A percentile compares a stretch with the other conserved stretches of the same genome.
phyloP scores from a whole-genome alignment of 2,888 invertebrate genomes.

The Gibbula magus region DNA sequence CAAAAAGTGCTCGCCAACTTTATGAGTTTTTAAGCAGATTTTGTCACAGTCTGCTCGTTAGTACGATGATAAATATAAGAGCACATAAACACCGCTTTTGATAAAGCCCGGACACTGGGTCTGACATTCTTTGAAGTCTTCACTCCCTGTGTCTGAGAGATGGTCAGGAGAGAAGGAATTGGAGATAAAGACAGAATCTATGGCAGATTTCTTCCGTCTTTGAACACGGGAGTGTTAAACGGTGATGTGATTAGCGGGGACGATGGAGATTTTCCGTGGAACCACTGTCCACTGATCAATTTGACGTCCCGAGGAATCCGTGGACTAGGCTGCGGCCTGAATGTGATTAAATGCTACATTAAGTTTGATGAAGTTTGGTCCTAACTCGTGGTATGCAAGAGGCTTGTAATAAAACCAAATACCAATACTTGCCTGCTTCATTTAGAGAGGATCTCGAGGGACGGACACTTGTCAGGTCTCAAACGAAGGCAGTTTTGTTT shows the following conservation, averaged over 20 bases:
- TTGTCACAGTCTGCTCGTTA: not conserved
- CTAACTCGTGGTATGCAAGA: not conserved
- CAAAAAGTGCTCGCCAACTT: not conserved
- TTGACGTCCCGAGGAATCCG: not conserved
- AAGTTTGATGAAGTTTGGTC: constrained; percentile 5
- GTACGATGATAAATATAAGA: not conserved
- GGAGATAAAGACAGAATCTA: constrained; percentile 6
- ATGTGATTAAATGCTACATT: constrained; percentile 15
- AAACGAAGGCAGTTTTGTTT: not conserved
- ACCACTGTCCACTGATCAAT: not conserved
- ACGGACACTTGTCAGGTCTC: not conserved
- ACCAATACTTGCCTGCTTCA: constrained; percentile 1
- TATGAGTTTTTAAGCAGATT: not conserved
- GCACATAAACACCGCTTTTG: not conserved
- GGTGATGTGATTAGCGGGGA: not conserved
- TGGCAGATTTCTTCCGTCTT: not conserved
- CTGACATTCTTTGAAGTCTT: constrained; percentile 1
- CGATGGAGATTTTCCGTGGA: not conserved
- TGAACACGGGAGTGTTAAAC: not conserved
- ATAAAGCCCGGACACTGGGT: not conserved
- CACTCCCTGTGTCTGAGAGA: not conserved
- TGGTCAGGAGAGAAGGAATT: not conserved
- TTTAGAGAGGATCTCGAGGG: not conserved
- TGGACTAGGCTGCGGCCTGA: not conserved
- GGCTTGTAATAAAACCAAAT: not conserved